Base-by-base conservation (phyloP, 2,797 vertebrate genomes). In the Tokudaia tokunoshimensis region DNA sequence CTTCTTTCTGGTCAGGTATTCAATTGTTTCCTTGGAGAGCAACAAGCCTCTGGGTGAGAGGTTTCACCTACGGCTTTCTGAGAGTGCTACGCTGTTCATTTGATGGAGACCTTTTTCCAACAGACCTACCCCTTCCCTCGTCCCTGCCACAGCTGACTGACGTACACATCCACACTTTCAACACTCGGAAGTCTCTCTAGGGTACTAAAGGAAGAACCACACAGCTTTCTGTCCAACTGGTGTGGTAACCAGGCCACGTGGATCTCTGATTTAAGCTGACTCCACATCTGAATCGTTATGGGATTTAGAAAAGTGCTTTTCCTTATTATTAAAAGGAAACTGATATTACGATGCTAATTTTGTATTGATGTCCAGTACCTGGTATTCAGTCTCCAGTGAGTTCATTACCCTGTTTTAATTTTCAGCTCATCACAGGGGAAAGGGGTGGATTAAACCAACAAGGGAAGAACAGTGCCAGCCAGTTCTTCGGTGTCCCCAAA, bases 351-450 rank as follows among this genome's bases (percentile, higher is more conserved):
- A 29, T 55, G 20, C 52, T 94, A 94, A 84, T 50, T 86, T 81
- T 26, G 22, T 70, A 95, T 92, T 47, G 92, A 92, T 87, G 26
- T 7, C n/a, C 59, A 90, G 78, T 52, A 90, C 89, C 37, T 41
- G 44, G 79, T 5, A 31, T 14, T 41, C 17, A 57, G 78, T 59
- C 74, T 24, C n/a, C 17, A 65, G 11, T 5, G 50, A 89, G 47
- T 29, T 14, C 3, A 41, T n/a, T 63, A 94, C 37, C 83, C 70
- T 72, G n/a, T 26, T 78, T 84, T 88, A 57, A 44, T 3, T 95
- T 96, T 96, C 74, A 83, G 52, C 88, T 87, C 44, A 50, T 88
- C 96, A 76, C 82, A 65, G 3, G 85, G 84, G 81, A 96, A 96
- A 93, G 89, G 75, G 94, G 91, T 55, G 76, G 80, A 90, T 91